Conservation (phyloP, 1,140 invertebrate genomes). For the Callitettix versicolor region DNA sequence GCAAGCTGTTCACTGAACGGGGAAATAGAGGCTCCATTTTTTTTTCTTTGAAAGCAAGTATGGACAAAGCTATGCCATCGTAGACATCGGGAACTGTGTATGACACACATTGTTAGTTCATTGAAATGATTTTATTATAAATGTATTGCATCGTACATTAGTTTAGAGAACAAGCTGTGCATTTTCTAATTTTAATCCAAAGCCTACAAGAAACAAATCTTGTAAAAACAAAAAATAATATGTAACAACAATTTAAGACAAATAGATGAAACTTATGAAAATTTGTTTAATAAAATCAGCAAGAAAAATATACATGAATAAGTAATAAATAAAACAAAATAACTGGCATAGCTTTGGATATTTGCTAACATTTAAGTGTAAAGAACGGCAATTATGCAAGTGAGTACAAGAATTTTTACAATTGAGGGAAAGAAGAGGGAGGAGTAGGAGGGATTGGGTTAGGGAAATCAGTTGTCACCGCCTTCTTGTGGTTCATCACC, state of each 20-base stretch:
- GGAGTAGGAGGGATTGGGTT: constrained; percentile 20
- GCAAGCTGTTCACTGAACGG: constrained; percentile 8
- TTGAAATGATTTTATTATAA: constrained; percentile 15
- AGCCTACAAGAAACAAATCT: constrained; percentile 3
- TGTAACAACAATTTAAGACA: constrained; percentile 10
- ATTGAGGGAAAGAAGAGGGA: constrained; percentile 11
- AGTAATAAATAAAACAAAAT: constrained; percentile 11
- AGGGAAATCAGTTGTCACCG: constrained; percentile 68
- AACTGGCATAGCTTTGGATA: constrained; percentile 19
- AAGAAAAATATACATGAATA: constrained; percentile 1
- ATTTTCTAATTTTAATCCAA: constrained; percentile 7
- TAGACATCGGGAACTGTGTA: not conserved
- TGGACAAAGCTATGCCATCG: constrained; percentile 17
- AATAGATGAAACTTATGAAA: not conserved
- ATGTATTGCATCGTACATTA: constrained; percentile 12
- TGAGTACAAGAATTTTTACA: constrained; percentile 17
- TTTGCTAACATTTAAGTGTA: constrained; percentile 19
- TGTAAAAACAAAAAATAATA: constrained; percentile 8
- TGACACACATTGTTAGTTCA: not conserved
- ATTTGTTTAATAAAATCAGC: constrained; percentile 5
- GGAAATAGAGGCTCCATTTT: not conserved
- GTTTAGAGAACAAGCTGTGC: constrained; percentile 11
- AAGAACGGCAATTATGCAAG: constrained; percentile 16
- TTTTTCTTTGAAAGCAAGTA: constrained; percentile 15
- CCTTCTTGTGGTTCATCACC: constrained; percentile 80